These are phyloP conservation scores for Petaurus breviceps DNA, from an alignment of 2,113 vertebrate species.

Conservation along the genomic window DNA sequence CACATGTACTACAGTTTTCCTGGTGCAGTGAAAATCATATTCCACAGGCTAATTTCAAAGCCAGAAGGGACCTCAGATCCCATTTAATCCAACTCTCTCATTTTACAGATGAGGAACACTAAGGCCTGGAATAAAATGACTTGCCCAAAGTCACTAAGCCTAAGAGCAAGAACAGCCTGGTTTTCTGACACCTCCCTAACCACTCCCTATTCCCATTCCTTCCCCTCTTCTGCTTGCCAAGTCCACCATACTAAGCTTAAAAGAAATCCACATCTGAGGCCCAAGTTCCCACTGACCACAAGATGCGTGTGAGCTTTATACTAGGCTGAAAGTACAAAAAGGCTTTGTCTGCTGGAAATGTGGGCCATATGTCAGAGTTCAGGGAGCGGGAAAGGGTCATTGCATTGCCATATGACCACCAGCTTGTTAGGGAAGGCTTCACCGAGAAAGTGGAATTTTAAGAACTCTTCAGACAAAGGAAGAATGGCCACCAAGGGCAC, in stretches of 20 bases:
- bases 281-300: not conserved
- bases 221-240: not conserved
- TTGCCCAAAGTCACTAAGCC: not conserved
- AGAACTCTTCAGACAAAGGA: not conserved
- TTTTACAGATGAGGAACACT: not conserved
- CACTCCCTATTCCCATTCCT: not conserved
- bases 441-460: not conserved
- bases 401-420: not conserved
- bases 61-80: not conserved
- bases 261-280: not conserved
- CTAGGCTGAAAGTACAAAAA: not conserved
- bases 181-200: not conserved
- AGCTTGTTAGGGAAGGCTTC: not conserved
- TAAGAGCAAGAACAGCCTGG: not conserved
- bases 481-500: not conserved
- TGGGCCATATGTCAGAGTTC: not conserved
- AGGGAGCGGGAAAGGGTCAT: not conserved
- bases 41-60: not conserved
- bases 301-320: not conserved
- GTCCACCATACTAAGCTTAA: not conserved
- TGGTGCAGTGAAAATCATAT: not conserved
- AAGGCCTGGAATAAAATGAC: not conserved
- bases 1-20: not conserved
- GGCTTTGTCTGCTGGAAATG: not conserved
- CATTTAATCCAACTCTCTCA: not conserved